Conservation (phyloP, 2,113 vertebrate species). For the Cryptotis parvus region DNA sequence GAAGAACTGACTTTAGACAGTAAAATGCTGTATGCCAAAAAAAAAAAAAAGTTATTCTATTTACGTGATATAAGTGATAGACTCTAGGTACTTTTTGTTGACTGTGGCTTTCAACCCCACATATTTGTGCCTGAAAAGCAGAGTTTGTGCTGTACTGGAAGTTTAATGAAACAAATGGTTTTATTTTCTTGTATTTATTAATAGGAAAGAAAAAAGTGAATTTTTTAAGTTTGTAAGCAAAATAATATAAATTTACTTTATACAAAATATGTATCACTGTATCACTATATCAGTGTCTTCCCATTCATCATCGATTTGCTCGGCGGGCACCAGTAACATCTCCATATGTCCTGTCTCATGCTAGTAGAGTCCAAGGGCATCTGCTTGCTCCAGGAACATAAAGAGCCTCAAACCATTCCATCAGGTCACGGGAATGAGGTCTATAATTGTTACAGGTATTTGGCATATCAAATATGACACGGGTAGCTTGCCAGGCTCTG, state of each 20-base stretch:
- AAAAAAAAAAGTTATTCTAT: constrained; percentile 9
- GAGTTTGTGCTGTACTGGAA: not conserved
- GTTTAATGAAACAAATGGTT: not conserved
- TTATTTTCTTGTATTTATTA: not conserved
- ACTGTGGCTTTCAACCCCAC: not conserved
- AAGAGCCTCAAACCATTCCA: too few relatives aligned
- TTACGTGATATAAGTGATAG: not conserved
- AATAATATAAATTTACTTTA: not conserved
- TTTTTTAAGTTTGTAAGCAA: not conserved
- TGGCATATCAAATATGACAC: too few relatives aligned
- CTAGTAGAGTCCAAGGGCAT: too few relatives aligned
- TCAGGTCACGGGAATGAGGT: too few relatives aligned
- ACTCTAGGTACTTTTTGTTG: not conserved
- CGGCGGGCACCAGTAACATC: too few relatives aligned
- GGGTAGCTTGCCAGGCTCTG: too few relatives aligned
- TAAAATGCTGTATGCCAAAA: not conserved
- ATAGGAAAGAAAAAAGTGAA: not conserved
- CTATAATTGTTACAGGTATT: too few relatives aligned
- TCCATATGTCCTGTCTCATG: too few relatives aligned
- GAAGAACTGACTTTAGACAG: not conserved
- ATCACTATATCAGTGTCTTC: too few relatives aligned
- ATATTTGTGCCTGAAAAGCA: not conserved
- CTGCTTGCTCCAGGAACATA: too few relatives aligned
- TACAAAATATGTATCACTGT: too few relatives aligned
- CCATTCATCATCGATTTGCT: too few relatives aligned